Conservation (phyloP, 2,888 invertebrate genomes). For the Drosophila vallismaia region DNA sequence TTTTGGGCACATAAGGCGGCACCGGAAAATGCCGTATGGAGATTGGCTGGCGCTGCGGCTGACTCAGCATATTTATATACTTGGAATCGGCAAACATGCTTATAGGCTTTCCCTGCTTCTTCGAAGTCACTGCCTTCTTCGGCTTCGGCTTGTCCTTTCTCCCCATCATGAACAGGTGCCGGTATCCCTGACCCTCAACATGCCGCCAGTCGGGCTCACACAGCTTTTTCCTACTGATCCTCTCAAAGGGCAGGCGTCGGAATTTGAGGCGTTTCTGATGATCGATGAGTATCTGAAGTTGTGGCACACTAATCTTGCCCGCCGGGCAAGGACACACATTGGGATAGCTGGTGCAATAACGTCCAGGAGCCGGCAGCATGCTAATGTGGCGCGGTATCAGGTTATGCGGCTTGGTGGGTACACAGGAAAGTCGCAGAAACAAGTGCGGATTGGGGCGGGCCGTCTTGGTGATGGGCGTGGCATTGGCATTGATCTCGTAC, state of each 20-base stretch:
- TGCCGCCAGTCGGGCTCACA: constrained; percentile 74
- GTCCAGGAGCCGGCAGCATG: constrained; percentile 77
- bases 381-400: constrained; percentile 46
- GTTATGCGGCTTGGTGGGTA: constrained; percentile 58
- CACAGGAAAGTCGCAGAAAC: constrained; percentile 59
- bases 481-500: constrained; percentile 26
- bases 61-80: constrained; percentile 75
- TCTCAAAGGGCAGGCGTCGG: constrained; percentile 64
- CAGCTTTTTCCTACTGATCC: constrained; percentile 43
- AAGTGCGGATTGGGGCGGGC: constrained; percentile 51
- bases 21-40: constrained; percentile 48
- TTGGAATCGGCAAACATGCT: constrained; percentile 71
- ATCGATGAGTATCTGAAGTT: constrained; percentile 67
- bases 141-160: constrained; percentile 45
- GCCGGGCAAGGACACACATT: constrained; percentile 61
- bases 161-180: constrained; percentile 61
- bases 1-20: constrained; percentile 45
- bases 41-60: constrained; percentile 56
- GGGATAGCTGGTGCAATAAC: constrained; percentile 70
- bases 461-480: constrained; percentile 11
- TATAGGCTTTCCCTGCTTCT: constrained; percentile 59
- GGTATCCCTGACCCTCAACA: constrained; percentile 71
- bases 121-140: constrained; percentile 27
- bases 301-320: constrained; percentile 54
- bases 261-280: constrained; percentile 75